phyloP scores from a whole-genome alignment of 2,113 vertebrate genomes.

The Brachyistius frenatus region DNA sequence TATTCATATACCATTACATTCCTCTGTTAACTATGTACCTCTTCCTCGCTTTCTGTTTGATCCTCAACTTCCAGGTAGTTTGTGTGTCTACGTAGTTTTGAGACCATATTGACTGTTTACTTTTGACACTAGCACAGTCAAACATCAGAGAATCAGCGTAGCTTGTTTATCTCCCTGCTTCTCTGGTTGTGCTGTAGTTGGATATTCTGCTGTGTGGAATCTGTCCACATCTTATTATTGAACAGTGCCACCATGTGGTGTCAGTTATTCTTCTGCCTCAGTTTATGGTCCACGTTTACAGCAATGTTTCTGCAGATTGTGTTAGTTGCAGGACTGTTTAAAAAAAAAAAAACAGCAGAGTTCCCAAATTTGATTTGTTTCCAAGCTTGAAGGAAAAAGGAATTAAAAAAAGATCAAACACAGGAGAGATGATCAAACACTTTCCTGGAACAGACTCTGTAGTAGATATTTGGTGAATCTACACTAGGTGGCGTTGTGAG shows the following conservation, averaged over 20 bases:
- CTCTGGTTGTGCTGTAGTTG: neutral
- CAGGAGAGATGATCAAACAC: neutral
- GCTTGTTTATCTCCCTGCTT: neutral
- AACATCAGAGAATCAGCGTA: neutral
- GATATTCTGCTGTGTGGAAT: neutral
- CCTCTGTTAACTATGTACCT: neutral
- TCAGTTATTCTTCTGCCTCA: neutral
- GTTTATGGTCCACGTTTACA: neutral
- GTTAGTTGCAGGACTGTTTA: fast-evolving
- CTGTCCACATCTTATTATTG: neutral
- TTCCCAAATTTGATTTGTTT: neutral
- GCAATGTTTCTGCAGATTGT: neutral
- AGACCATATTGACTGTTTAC: neutral
- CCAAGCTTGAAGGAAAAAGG: neutral
- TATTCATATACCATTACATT: neutral
- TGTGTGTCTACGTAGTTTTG: neutral
- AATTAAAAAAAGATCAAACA: neutral
- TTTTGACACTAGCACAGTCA: neutral
- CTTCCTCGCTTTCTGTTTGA: neutral
- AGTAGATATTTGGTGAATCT: neutral
- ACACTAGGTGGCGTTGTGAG: constrained; percentile 66
- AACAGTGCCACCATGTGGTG: constrained; percentile 72
- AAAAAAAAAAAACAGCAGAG: neutral
- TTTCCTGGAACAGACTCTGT: neutral
- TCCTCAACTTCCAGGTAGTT: neutral